Evolutionary conservation across 2,113 vertebrate genomes (phyloP).

Genomic region (Myodes glareolus): DNA sequence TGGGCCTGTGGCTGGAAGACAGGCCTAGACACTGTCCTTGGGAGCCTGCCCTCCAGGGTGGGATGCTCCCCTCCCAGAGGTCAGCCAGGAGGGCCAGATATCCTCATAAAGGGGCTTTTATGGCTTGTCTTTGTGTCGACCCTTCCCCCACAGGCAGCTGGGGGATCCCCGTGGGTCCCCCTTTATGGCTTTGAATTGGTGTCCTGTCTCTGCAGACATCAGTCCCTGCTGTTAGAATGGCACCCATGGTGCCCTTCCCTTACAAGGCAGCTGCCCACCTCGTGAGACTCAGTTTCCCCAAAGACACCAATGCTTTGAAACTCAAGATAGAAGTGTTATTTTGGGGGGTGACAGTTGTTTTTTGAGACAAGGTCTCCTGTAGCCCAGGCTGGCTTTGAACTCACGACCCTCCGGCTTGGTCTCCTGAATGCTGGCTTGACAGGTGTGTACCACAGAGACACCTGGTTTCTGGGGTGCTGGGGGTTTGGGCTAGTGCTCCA

Average conservation of each 20-base stretch:
- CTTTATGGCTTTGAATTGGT: not conserved
- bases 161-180: not conserved
- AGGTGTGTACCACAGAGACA: not conserved
- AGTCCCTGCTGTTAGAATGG: not conserved
- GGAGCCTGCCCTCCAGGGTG: not conserved
- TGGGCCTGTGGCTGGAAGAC: fast-evolving
- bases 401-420: not conserved
- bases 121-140: not conserved
- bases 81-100: not conserved
- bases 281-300: not conserved
- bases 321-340: not conserved
- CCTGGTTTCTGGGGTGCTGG: not conserved
- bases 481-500: not conserved
- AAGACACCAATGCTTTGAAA: not conserved
- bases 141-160: not conserved
- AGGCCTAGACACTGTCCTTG: fast-evolving
- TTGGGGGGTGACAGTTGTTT: not conserved
- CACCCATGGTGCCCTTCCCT: fast-evolving
- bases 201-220: not conserved
- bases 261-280: no score
- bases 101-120: slow-evolving; percentile 59
- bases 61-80: not conserved
- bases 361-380: not conserved
- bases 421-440: not conserved
- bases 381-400: not conserved